Conservation (phyloP, 2,113 vertebrate genomes). For the rabbit (Oryctolagus cuniculus) region mOryCun1.1 NC_091445.1:39783501-39784000, state of each 20-base stretch:
- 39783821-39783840: background rate
- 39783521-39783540: no score
- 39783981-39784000: background rate
- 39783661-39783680: no score
- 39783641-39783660: no score
- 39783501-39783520: no score
- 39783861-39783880: background rate
- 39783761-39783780: background rate
- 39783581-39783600: no score
- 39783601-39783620: no score
- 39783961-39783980: background rate
- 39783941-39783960: slow-evolving; percentile 38
- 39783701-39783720: no score
- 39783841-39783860: background rate
- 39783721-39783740: background rate
- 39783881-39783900: slow-evolving; percentile 19
- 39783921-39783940: slow-evolving; percentile 1
- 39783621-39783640: no score
- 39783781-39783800: background rate
- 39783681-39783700: no score
- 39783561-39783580: no score
- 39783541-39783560: no score
- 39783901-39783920: slow-evolving; percentile 49
- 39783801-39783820: background rate
- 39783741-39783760: background rate